Evolutionary conservation across 2,888 invertebrate species (phyloP).

Genomic region (Andrena praecox): DNA sequence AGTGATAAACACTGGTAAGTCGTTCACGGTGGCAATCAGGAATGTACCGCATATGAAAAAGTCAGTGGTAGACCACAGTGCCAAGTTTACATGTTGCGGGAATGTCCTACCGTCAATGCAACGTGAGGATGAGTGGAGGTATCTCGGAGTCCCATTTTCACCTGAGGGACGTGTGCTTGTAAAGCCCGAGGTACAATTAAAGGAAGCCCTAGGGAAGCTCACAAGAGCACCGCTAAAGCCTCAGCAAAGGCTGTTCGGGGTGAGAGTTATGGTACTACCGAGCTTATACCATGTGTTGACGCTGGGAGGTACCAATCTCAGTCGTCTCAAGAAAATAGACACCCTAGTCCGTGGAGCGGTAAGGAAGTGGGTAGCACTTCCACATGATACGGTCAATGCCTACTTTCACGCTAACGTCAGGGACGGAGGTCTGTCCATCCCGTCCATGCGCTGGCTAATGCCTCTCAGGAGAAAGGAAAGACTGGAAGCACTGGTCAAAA

Average conservation of each 20-base stretch:
- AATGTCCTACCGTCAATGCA: neutral
- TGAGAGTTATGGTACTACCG: conserved; percentile 33
- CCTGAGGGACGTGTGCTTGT: neutral
- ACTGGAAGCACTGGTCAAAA: neutral
- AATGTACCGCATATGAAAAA: too few relatives aligned
- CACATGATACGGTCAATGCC: conserved; percentile 74
- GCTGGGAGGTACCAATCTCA: conserved; percentile 72
- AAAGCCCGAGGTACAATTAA: neutral
- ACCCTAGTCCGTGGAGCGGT: conserved; percentile 72
- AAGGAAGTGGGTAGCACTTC: conserved; percentile 76
- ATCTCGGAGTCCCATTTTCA: conserved; percentile 1
- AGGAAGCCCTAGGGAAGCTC: neutral
- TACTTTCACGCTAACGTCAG: conserved; percentile 76
- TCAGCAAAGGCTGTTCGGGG: conserved; percentile 52
- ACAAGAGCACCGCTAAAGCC: conserved; percentile 43
- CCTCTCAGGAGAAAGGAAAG: conserved; percentile 8
- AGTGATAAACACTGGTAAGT: conserved; percentile 33
- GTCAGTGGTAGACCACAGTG: conserved; percentile 23
- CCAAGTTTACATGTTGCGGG: conserved; percentile 10
- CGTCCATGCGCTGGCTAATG: conserved; percentile 40
- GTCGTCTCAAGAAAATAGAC: conserved; percentile 76
- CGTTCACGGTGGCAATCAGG: conserved; percentile 34
- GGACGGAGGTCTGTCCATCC: conserved; percentile 69
- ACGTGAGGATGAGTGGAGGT: neutral
- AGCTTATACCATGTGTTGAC: conserved; percentile 79